Base-by-base conservation (phyloP, 2,888 invertebrate species). In the Zygothrica quintamaculata region DNA sequence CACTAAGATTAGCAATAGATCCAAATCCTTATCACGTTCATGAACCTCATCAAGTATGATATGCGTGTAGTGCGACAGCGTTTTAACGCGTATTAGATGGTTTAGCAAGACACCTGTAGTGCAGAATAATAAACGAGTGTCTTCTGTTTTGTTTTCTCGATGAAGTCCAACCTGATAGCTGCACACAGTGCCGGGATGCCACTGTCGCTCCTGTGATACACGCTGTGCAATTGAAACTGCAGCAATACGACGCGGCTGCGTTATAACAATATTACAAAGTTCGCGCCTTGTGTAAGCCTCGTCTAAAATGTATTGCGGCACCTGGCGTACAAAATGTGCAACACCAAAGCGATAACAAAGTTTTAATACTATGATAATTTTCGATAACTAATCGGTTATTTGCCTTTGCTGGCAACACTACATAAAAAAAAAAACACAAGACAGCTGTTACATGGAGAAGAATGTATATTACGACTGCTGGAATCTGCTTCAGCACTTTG, bases 11-110 rank as follows among this genome's bases (percentile, higher is more conserved):
- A 99, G 90, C 1, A 97, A 91, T 88, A 99, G 97, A 88, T 99
- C 99, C 93, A 97, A 96, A 18, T 98, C 96, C 88, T 96, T 95
- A 76, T 96, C 96, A 33, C 99, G 92, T 90, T 99, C 99, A 84
- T 99, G 98, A 0, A 98, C 96, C 92, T 99, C 98, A 88, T 98
- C 98, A 5, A 99, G 92, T 61, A 98, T 94, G 33, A 99, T 93
- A 88, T 99, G 99, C 0, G 98, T 97, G 86, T 93, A 98, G 60
- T 94, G 93, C 39, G 93, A 93, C 91, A 98, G 92, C 16, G 93
- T 93, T 89, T 96, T 96, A 0, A 92, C 87, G 13, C 88, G 88
- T 26, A 98, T 94, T 87, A 93, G 61, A 90, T 95, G 96, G 88
- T 97, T 95, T 7, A 98, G 92, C 33, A 98, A 92, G 1, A 97